Evolutionary conservation across 1,140 invertebrate species (phyloP).

Genomic region (Pectinophora gossypiella): DNA sequence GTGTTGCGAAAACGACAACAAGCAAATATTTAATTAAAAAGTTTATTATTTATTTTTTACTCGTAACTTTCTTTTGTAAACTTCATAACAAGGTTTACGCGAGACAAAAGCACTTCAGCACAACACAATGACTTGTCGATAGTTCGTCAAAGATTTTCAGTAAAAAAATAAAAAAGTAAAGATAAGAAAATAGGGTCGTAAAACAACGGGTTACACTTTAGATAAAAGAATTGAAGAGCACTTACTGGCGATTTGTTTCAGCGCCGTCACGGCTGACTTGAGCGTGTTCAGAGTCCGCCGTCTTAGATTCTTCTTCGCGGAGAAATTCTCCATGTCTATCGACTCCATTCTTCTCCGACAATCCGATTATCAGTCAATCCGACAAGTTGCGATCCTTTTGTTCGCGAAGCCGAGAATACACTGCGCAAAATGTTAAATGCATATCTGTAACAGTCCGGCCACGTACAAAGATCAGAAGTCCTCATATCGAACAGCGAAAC

Average conservation of each 20-base stretch:
- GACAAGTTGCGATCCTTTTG: constrained; percentile 42
- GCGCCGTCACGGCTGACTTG: constrained; percentile 56
- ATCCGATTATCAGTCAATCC: no score
- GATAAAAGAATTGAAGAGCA: constrained; percentile 11
- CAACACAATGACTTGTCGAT: no score
- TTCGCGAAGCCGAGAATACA: constrained; percentile 53
- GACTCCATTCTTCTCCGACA: constrained; percentile 49
- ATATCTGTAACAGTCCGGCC: constrained; percentile 55
- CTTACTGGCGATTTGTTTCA: constrained; percentile 66
- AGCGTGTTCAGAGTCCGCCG: constrained; percentile 61
- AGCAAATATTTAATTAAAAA: no score
- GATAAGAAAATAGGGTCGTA: not conserved
- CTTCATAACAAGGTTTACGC: no score
- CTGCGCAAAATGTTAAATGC: constrained; percentile 46
- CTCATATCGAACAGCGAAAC: constrained; percentile 40
- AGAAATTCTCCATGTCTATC: constrained; percentile 65
- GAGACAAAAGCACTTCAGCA: no score
- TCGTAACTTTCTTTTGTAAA: no score
- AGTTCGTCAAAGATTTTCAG: no score
- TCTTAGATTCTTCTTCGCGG: constrained; percentile 53
- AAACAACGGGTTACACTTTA: not conserved
- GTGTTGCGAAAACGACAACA: no score
- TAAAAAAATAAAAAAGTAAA: no score
- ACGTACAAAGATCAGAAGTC: constrained; percentile 40
- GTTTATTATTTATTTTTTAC: no score